Percentiles rank a stretch among this genome's conserved stretches.
phyloP scores from a whole-genome alignment of 2,888 invertebrate genomes.

The Geotrupes spiniger region DNA sequence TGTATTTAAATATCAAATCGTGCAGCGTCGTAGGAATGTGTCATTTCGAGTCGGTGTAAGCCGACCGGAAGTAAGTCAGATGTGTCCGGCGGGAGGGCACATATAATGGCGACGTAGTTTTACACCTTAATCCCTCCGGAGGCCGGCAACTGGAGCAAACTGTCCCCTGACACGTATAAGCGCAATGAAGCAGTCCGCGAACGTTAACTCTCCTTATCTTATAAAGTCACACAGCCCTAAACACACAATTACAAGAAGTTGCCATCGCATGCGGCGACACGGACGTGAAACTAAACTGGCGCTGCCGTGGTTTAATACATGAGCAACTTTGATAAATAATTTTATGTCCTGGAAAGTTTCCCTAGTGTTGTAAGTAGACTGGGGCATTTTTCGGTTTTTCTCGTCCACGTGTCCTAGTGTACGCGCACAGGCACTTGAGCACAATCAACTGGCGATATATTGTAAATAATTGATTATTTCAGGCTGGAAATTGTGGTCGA shows the following conservation, averaged over 20 bases:
- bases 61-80: constrained; percentile 25
- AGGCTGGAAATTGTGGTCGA: too few relatives aligned
- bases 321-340: too few relatives aligned
- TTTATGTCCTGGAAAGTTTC: too few relatives aligned
- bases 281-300: constrained; percentile 6
- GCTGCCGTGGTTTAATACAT: background rate
- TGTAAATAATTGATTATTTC: too few relatives aligned
- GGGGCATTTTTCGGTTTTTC: too few relatives aligned
- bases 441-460: too few relatives aligned
- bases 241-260: constrained; percentile 26
- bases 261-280: constrained; percentile 21
- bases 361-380: too few relatives aligned
- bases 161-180: constrained; percentile 44
- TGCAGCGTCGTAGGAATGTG: too few relatives aligned
- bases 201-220: constrained; percentile 37
- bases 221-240: constrained; percentile 27
- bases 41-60: too few relatives aligned
- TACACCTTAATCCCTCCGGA: constrained; percentile 44
- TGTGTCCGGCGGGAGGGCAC: constrained; percentile 27
- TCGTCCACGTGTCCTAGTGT: too few relatives aligned
- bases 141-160: constrained; percentile 41
- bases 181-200: constrained; percentile 40
- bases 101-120: constrained; percentile 38
- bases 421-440: too few relatives aligned
- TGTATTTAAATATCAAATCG: too few relatives aligned